Conservation (phyloP, 30 jellyfish, hydroid and myxozoan species). For the Cassiopea xamachana region DNA sequence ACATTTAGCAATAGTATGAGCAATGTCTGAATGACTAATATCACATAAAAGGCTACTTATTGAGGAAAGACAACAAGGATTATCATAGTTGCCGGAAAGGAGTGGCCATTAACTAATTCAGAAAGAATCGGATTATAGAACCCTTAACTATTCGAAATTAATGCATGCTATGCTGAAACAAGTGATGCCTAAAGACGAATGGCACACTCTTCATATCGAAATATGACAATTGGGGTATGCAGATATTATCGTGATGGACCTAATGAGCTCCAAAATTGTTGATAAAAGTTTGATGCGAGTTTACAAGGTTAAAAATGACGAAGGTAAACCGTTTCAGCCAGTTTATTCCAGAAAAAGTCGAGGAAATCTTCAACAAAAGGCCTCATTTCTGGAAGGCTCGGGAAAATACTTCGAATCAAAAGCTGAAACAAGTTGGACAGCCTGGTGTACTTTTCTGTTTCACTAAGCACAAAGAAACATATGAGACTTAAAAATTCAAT, state of each 20-base stretch:
- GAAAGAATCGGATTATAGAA: not conserved
- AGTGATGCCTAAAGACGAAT: not conserved
- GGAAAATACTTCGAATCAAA: too few species aligned
- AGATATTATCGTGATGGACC: not conserved
- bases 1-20: not conserved
- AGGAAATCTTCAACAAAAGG: too few species aligned
- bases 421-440: too few species aligned
- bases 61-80: not conserved
- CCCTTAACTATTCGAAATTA: not conserved
- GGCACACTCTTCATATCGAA: not conserved
- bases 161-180: not conserved
- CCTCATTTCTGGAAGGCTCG: too few species aligned
- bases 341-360: too few species aligned
- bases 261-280: too few species aligned
- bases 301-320: too few species aligned
- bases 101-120: not conserved
- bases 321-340: too few species aligned
- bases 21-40: not conserved
- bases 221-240: not conserved
- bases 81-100: not conserved
- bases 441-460: too few species aligned
- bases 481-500: too few species aligned
- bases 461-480: too few species aligned
- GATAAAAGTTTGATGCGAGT: too few species aligned
- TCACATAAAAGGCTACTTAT: not conserved